phyloP scores from a whole-genome alignment of 1,140 invertebrate genomes.

The Diuraphis noxia region DNA sequence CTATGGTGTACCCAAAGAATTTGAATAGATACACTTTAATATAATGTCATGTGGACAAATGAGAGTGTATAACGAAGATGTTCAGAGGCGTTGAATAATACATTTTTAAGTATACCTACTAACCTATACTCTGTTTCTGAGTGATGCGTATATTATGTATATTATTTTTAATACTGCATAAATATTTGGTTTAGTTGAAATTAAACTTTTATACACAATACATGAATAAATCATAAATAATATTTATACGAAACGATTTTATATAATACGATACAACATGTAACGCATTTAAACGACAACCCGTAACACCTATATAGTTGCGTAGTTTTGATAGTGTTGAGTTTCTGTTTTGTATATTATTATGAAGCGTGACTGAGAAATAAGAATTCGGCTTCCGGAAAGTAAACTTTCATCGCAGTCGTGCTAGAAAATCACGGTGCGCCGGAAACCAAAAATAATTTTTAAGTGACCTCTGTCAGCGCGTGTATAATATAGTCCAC shows the following conservation, averaged over 20 bases:
- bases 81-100: neutral
- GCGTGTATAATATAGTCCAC: neutral
- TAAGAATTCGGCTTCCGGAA: neutral
- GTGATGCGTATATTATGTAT: too few species aligned
- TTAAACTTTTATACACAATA: neutral
- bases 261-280: neutral
- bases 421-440: neutral
- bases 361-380: neutral
- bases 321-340: neutral
- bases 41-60: neutral
- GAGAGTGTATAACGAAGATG: neutral
- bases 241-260: too few species aligned
- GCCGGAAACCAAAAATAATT: slow-evolving; percentile 13
- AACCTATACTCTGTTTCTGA: neutral
- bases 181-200: neutral
- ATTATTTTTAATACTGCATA: neutral
- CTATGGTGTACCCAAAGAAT: neutral
- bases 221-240: too few species aligned
- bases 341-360: neutral
- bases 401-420: neutral
- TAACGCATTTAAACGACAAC: neutral
- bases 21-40: neutral
- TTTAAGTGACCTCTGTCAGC: slow-evolving; percentile 2
- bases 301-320: too few species aligned
- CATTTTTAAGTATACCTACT: neutral